Evolutionary conservation across 2,113 vertebrate species (phyloP), one percentile per base, ranked within the genome.

Genomic region (Nyctibius bracteatus): DNA sequence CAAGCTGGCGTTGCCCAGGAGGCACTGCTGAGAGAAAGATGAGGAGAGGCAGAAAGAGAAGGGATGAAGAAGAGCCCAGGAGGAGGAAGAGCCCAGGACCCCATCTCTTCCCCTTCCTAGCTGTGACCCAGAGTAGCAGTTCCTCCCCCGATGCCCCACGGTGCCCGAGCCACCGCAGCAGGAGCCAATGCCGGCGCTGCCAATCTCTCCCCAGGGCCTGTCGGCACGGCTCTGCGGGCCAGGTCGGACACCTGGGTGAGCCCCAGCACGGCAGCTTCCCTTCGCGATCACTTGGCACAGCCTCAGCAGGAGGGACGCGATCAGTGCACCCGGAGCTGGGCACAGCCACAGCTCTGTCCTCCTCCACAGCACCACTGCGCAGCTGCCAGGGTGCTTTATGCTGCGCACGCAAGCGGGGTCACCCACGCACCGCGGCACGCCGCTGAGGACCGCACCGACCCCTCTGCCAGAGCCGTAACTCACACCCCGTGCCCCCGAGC

Each of bases 341-440:
- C n/a, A 46, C 6, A 5, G 5, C 68, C 73, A 7, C 5, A 24
- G 58, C 22, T 5, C 75, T 0, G 8, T 28, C 39, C 27, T 31
- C 2, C 21, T 5, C 14, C 58, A 13, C 63, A 52, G 62, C 85
- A 20, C 3, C 73, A 10, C 37, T 6, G 0, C 49, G 15, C 12
- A 39, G 71, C 81, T 59, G 33, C 43, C 5, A 3, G 66, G 12
- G 51, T 2, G 4, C 19, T 90, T 19, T 7, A 74, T 27, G 54
- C 43, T 0, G 0, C 1, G 8, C 54, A 44, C 0, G 0, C 0
- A 1, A 80, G 39, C 1, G 2, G 70, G 72, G 80, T 59, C 47
- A 80, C 7, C n/a, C 39, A 17, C 2, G 23, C 3, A 4, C 55
- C 58, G 5, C 1, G 0, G 31, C 47, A 20, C 55, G 5, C 35